Evolutionary conservation across 2,888 invertebrate species (phyloP), one percentile per base, ranked within the genome.

Genomic region (Sminthurinus aureus): DNA sequence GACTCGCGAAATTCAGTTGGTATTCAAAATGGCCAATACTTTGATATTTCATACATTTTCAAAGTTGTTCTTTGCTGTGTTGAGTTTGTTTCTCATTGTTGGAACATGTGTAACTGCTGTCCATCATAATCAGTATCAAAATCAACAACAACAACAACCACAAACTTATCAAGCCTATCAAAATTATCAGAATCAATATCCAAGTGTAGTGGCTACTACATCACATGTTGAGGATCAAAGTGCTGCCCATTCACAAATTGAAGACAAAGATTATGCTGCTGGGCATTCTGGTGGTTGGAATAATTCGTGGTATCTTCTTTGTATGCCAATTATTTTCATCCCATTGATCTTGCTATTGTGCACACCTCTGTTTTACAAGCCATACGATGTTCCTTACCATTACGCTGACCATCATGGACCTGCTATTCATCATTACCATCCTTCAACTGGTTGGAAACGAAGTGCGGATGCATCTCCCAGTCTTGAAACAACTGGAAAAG

Each of bases 321-420:
- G 77, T 8, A 50, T 69, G 38, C 82, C 82, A 12, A 26, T 82
- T 20, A 50, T 82, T 22, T 67, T 82, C 26, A 67, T 82, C 26
- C 82, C 82, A 12, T 24, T 82, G 22, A 50, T 82, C 3, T 38
- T 82, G 12, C 82, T 82, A n/a, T 69, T 82, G 0, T 82, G 82
- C 71, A 82, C 82, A 15, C 82, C 82, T 6, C 38, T 82, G 12
- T 77, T 82, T 66, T 67, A 82, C 77, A 67, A 67, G n/a, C 82
- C 77, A 13, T 20, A 52, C 24, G 69, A 77, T 2, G 76, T 1
- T 26, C 67, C 12, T 22, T 20, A 75, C 26, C 58, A 75, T n/a
- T 67, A 79, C 67, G 67, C 20, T 4, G 64, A 22, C 15, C 38
- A 50, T 6, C 52, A 58, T 77, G 38, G 78, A n/a, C 8, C 11